phyloP scores from a whole-genome alignment of 2,113 vertebrate genomes.

The Gymnorhina tibicen region DNA sequence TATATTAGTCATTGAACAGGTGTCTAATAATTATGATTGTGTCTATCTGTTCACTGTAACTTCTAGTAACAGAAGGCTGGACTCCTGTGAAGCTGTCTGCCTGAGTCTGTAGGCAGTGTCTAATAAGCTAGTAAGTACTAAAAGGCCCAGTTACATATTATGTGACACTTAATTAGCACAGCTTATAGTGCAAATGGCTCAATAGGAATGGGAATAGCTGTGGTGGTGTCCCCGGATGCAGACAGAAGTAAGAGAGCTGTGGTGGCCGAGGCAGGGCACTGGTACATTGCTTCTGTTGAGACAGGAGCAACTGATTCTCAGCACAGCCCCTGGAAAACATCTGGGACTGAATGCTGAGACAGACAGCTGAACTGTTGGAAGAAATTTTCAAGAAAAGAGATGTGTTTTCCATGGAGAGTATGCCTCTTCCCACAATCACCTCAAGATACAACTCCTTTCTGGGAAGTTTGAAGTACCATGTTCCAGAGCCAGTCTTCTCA shows the following conservation, averaged over 20 bases:
- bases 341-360: background rate
- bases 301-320: background rate
- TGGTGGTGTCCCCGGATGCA: background rate
- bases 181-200: background rate
- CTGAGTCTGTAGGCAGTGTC: background rate
- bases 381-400: background rate
- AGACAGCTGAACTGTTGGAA: background rate
- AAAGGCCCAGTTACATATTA: background rate
- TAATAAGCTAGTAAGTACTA: background rate
- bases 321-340: background rate
- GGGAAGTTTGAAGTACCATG: background rate
- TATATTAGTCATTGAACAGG: background rate
- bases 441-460: background rate
- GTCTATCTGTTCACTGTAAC: background rate
- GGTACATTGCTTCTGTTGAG: background rate
- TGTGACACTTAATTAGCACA: background rate
- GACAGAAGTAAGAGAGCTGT: background rate
- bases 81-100: background rate
- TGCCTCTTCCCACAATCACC: background rate
- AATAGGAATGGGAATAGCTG: background rate
- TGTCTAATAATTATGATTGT: background rate
- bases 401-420: background rate
- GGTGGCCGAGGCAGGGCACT: background rate
- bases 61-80: background rate
- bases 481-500: background rate